Base-by-base conservation (phyloP, 2,113 vertebrate genomes). In the Chloropsis cyanopogon region DNA sequence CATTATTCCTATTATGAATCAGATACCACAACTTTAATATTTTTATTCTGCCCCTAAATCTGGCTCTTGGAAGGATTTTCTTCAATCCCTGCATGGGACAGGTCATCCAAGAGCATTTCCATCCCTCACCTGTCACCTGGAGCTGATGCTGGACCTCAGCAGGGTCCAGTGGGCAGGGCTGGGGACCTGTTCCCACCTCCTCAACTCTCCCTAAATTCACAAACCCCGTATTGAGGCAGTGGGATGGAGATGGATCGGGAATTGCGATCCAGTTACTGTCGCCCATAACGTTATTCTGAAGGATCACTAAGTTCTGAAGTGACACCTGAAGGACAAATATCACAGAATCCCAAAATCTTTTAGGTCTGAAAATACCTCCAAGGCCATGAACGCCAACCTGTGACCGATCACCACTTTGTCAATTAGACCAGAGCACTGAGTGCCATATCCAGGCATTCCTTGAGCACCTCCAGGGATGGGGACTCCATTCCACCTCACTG, bases 191-290 rank as follows among this genome's bases (percentile, higher is more conserved):
- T 8, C 24, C 20, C 66, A 66, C 12, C 12, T 47, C 37, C 28
- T 22, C 28, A 39, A 28, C 24, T 44, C 44, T 33, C 76, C 29
- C 25, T 12, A 20, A 23, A 54, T 39, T 56, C 49, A 12, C 28
- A 72, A 89, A 92, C 4, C 64, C 21, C 0, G 0, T 9, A 53
- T 6, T 0, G 2, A 70, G 14, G 17, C 42, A 65, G 15, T 0
- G 4, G 46, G 41, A 75, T 0, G 0, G 24, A 4, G 1, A 66
- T 0, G 6, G n/a, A 54, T 16, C 0, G 0, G 17, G 57, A 84
- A n/a, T 47, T 5, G 0, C 0, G 0, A 39, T 18, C 50, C 33
- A 9, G 4, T 35, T 20, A 28, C 14, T 10, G 46, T 6, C 33
- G 39, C 18, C 44, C 21, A 5, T 12, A n/a, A 31, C 0, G 1